A percentile compares a stretch with the other conserved stretches of the same genome.
Conservation (phyloP, 2,888 invertebrate species). For the Arctia plantaginis region DNA sequence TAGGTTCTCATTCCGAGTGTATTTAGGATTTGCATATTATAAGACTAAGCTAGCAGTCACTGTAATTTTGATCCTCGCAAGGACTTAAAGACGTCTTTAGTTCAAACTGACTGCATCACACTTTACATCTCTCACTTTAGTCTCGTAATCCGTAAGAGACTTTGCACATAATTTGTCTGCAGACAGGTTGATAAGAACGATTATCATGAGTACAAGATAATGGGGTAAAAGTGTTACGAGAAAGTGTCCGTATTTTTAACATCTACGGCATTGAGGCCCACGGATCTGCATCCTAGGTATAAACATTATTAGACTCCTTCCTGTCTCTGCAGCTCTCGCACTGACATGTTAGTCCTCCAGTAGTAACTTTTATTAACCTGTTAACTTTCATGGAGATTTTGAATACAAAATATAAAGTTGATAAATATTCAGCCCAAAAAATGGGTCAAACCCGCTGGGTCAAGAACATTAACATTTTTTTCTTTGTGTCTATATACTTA, state of each 20-base stretch:
- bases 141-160: not conserved
- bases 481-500: not conserved
- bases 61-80: not conserved
- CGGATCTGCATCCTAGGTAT: too few species aligned
- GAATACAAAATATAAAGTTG: too few species aligned
- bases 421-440: not conserved
- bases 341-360: too few species aligned
- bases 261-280: too few species aligned
- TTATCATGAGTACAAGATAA: not conserved
- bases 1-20: not conserved
- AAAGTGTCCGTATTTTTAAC: not conserved
- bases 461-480: not conserved
- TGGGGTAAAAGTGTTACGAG: not conserved
- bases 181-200: not conserved
- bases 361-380: too few species aligned
- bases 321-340: too few species aligned
- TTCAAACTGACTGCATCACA: not conserved
- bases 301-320: too few species aligned
- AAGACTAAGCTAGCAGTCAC: not conserved
- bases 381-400: too few species aligned
- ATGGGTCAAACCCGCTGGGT: not conserved
- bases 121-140: not conserved
- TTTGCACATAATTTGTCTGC: not conserved
- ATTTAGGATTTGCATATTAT: not conserved
- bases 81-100: not conserved